Base-by-base conservation (phyloP, 2,888 invertebrate species). In the Melikaiella ostensackeni region DNA sequence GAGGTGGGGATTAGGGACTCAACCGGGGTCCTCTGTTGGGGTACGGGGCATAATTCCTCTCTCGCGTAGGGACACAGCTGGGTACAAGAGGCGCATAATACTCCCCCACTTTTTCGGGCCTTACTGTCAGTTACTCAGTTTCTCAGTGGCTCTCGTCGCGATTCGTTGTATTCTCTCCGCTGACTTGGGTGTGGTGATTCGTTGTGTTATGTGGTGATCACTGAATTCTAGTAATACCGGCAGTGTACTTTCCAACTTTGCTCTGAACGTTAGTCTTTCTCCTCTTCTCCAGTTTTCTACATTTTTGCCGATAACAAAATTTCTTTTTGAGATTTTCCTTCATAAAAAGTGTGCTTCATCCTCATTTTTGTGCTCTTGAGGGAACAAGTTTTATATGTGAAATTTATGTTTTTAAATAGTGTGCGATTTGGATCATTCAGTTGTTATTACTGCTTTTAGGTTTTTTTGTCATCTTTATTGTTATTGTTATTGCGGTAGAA, bases 91-190 rank as follows among this genome's bases (percentile, higher is more conserved):
- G 11, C 33, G 11, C 50, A 46, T 70, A 50, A 46, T 19, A 70
- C 70, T 70, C 70, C 70, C 70, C 70, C 70, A 70, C 70, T 70
- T 70, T 70, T 70, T 70, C 24, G 70, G 70, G 70, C 50, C 70
- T 19, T 50, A 50, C n/a, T 38, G 33, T 35, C 63, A 63, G 63
- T 63, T 30, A 30, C 21, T 57, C 24, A 57, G 57, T 57, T 64
- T 70, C 19, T 70, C 50, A 70, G 70, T 70, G 70, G 50, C 70
- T 50, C 46, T 70, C 70, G 70, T 70, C 70, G 70, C 70, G 70
- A 30, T 50, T 70, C 30, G 70, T 50, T 70, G 50, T 70, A 13
- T 50, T 70, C 30, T 3, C 42, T 70, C 50, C 30, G 19, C 16
- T 13, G 30, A 50, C 50, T 30, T 70, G 50, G 50, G 70, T 70